Evolutionary conservation across 1,140 invertebrate species (phyloP).

Genomic region (Caerostris extrusa): DNA sequence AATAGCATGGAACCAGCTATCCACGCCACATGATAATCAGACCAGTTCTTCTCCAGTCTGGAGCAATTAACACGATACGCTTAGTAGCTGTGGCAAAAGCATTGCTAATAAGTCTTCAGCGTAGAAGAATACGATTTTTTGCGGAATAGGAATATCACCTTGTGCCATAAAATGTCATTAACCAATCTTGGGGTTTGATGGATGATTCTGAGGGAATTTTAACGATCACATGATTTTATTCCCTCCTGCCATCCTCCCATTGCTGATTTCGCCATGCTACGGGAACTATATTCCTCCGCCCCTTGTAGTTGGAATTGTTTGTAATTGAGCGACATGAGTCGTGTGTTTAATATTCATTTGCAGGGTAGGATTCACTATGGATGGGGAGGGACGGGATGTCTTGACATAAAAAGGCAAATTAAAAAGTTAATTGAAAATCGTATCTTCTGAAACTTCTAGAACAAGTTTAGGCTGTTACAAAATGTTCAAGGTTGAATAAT

Average conservation of each 20-base stretch:
- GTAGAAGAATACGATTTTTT: not conserved
- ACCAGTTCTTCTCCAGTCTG: slow-evolving; percentile 1
- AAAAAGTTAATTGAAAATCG: not conserved
- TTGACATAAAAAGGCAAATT: not conserved
- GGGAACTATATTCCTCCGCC: slow-evolving; percentile 54
- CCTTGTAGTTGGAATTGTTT: slow-evolving; percentile 51
- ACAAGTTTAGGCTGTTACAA: no score
- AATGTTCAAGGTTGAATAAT: no score
- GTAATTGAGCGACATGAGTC: slow-evolving; percentile 61
- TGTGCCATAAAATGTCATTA: slow-evolving; percentile 72
- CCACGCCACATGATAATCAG: slow-evolving; percentile 52
- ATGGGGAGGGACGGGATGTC: slow-evolving; percentile 30
- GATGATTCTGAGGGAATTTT: slow-evolving; percentile 62
- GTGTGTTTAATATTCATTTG: slow-evolving; percentile 75
- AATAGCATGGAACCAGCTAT: slow-evolving; percentile 4
- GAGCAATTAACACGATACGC: slow-evolving; percentile 63
- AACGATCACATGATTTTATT: slow-evolving; percentile 57
- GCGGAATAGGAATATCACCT: slow-evolving; percentile 54
- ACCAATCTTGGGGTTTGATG: slow-evolving; percentile 55
- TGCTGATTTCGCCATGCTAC: no score
- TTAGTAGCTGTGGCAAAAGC: not conserved
- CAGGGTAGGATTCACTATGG: slow-evolving; percentile 17
- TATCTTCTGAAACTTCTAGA: not conserved
- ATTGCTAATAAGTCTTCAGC: not conserved
- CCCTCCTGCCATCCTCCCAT: not conserved